Evolutionary conservation across 2,888 invertebrate genomes (phyloP), one percentile per base, ranked within the genome.

Genomic region (Andricus curvator): DNA sequence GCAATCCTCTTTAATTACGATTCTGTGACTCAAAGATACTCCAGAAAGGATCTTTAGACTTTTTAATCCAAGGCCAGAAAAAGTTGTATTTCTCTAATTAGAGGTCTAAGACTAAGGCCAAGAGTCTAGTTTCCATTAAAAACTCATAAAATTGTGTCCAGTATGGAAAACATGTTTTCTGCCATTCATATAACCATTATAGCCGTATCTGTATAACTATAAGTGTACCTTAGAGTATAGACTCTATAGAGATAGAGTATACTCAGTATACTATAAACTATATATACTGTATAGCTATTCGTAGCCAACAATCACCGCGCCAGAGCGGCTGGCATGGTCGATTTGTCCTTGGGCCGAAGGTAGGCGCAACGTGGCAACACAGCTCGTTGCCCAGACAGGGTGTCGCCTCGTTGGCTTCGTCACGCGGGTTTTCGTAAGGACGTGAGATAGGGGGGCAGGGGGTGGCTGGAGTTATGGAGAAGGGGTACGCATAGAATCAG

Each of bases 331-430:
- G 90, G 91, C 91, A 90, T 87, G 88, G 86, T 88, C 89, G 91
- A 87, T 91, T 91, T 92, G 92, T 92, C 92, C 92, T 92, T 92
- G 92, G 90, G 91, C 89, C 85, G 86, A 88, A 87, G 88, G 87
- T 89, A 88, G 89, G 89, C 86, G 85, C 87, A 86, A 89, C 84
- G 86, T 88, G 90, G 90, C 90, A 90, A 90, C 90, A 81, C 80
- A 85, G 87, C 88, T 81, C 74, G 81, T 88, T 88, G 89, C 90
- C 90, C 96, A 97, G 97, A 97, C 97, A 97, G 96, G 96, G 96
- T 97, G 97, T 97, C 97, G 97, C 97, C 97, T 96, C 95, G 94
- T 94, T 95, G 95, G 94, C 95, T 96, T 96, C 96, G 96, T 96
- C 88, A 89, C 88, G 83, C 88, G 88, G 87, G 88, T 88, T 85